phyloP scores from a whole-genome alignment of 2,797 vertebrate genomes.

The Vultur gryphus region DNA sequence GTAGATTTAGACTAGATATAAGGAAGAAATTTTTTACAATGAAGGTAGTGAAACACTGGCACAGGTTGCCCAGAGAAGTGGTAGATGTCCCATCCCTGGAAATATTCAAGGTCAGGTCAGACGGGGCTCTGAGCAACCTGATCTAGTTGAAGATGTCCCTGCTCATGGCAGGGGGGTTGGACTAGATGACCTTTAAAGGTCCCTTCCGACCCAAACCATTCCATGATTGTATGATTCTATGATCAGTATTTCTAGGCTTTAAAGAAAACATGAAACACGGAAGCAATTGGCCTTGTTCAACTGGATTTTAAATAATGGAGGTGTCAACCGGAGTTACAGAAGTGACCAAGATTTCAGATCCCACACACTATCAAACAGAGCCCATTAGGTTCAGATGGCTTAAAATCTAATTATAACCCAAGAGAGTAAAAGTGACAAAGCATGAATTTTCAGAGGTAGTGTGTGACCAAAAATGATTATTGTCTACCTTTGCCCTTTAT shows the following conservation, averaged over 20 bases:
- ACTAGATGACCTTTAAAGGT: background rate
- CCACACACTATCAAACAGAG: background rate
- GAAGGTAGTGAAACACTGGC: background rate
- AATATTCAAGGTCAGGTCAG: background rate
- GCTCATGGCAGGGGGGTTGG: background rate
- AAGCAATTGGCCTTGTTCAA: background rate
- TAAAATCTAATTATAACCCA: constrained; percentile 18
- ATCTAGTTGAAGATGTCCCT: background rate
- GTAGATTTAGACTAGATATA: background rate
- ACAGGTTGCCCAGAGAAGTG: background rate
- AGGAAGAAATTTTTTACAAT: background rate
- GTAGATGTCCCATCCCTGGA: background rate
- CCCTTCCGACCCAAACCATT: background rate
- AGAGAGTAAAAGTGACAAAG: background rate
- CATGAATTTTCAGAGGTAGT: background rate
- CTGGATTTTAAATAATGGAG: background rate
- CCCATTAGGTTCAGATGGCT: background rate
- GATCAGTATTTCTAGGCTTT: background rate
- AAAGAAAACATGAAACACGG: background rate
- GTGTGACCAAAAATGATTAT: background rate
- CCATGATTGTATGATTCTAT: background rate
- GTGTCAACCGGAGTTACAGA: background rate
- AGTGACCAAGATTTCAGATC: background rate
- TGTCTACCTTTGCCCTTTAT: constrained; percentile 17
- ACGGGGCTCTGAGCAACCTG: background rate